Evolutionary conservation across 2,888 invertebrate species (phyloP).

Genomic region (Amphipoea lucens): DNA sequence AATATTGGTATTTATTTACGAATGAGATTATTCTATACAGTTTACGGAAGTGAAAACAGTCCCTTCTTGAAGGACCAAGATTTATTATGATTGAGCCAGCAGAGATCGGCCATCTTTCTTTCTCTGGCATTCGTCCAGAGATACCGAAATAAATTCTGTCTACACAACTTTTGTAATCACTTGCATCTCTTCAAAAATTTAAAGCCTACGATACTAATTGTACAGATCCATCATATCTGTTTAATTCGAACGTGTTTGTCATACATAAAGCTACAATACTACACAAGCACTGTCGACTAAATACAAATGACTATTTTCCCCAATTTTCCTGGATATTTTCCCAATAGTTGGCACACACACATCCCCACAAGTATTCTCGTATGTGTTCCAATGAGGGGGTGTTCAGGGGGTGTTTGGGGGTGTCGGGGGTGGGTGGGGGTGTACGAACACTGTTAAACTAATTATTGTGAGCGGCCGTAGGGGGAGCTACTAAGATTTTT

Average conservation of each 20-base stretch:
- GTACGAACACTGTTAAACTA: constrained; percentile 84
- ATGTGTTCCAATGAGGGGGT: constrained; percentile 64
- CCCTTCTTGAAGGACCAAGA: neutral
- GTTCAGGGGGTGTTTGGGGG: constrained; percentile 39
- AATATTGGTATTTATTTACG: neutral
- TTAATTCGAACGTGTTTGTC: constrained; percentile 56
- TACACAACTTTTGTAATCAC: neutral
- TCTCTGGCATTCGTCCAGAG: constrained; percentile 33
- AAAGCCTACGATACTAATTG: constrained; percentile 25
- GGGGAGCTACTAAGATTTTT: constrained; percentile 79
- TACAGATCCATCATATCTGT: constrained; percentile 37
- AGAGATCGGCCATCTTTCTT: neutral
- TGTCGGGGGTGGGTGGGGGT: constrained; percentile 64
- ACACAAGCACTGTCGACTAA: constrained; percentile 60
- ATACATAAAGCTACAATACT: constrained; percentile 56
- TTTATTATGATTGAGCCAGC: constrained; percentile 39
- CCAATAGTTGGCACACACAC: constrained; percentile 75
- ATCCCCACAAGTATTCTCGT: constrained; percentile 60
- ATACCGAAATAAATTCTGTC: constrained; percentile 8
- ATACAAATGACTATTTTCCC: constrained; percentile 75
- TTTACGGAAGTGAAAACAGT: constrained; percentile 10
- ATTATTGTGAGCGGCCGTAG: constrained; percentile 78
- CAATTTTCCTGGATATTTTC: constrained; percentile 77
- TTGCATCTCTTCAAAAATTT: constrained; percentile 51
- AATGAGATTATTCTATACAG: neutral